Base-by-base conservation (phyloP, 1,140 invertebrate genomes). In the Magallana ariakensis region DNA sequence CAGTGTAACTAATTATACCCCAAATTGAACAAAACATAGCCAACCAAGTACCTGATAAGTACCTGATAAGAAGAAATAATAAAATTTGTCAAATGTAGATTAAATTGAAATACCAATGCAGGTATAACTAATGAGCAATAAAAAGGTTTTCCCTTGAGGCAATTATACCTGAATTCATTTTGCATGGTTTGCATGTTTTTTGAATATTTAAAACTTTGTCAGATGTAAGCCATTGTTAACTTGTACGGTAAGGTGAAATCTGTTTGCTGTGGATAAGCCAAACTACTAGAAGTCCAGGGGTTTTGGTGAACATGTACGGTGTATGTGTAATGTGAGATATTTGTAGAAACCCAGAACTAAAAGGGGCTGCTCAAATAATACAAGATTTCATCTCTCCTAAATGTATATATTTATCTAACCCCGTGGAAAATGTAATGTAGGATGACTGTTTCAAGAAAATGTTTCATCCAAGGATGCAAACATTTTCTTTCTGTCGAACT, bases 201-300 rank as follows among this genome's bases (percentile, higher is more conserved):
- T 46, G 5, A 26, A 26, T 75, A 22, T 26, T 46, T 5, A 46
- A 33, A 75, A 75, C 13, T 13, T 26, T 75, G 66, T 75, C 22
- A 33, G 22, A 26, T 11, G 10, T 75, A 75, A 13, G 22, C 33
- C 8, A 13, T 75, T 33, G 7, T 75, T 22, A 70, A 26, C 22
- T 8, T 75, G 22, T 75, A 75, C 19, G 22, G 22, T 9, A 75
- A 75, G 66, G 19, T 75, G 66, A 75, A 75, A 75, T 75, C 66
- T 75, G 22, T 13, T 75, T 9, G 22, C 66, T 11, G 8, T 70
- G 11, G 9, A 33, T 26, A 11, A 4, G 33, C 33, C 2, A 46
- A 46, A 46, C 33, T 46, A 46, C 33, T 46, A 46, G 5, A 46
- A 46, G 33, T 2, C 33, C 33, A 46, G 33, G 33, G 33, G 33